Conservation (phyloP, 2,797 vertebrate species). For the Pelodytes ibericus region DNA sequence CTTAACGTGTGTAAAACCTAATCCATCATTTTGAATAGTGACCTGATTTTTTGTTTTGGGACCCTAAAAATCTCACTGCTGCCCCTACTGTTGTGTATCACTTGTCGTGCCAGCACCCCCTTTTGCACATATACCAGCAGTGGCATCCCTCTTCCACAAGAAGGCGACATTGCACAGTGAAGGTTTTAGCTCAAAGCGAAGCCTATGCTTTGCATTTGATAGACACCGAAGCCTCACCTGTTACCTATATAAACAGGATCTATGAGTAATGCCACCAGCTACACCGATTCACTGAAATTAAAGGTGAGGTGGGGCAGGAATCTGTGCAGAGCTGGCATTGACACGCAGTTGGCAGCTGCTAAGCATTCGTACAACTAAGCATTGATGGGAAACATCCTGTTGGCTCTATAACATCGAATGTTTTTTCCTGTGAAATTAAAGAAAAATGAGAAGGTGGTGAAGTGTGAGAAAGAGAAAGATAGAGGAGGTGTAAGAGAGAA, state of each 20-base stretch:
- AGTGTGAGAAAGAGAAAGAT: not conserved
- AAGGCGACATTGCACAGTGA: conserved; percentile 11
- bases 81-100: no score
- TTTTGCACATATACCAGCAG: no score
- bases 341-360: conserved; percentile 17
- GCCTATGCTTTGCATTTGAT: not conserved
- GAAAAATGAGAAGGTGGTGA: not conserved
- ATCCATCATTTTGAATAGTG: no score
- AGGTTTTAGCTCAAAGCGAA: not conserved
- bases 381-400: conserved; percentile 8
- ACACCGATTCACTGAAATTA: conserved; percentile 18
- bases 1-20: no score
- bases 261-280: conserved; percentile 20
- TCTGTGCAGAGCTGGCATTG: conserved; percentile 21
- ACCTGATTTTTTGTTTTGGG: no score
- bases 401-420: conserved; percentile 26
- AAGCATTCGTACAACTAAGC: conserved; percentile 15
- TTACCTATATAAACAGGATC: conserved; percentile 25
- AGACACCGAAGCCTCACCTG: conserved; percentile 16
- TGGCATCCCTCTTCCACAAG: not conserved
- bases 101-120: no score
- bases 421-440: conserved; percentile 12
- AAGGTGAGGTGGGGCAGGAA: conserved; percentile 10
- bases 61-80: no score
- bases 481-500: not conserved